Evolutionary conservation across 53 echinoderm and acorn worm species (phyloP).

Genomic region (Actinopyga echinites): DNA sequence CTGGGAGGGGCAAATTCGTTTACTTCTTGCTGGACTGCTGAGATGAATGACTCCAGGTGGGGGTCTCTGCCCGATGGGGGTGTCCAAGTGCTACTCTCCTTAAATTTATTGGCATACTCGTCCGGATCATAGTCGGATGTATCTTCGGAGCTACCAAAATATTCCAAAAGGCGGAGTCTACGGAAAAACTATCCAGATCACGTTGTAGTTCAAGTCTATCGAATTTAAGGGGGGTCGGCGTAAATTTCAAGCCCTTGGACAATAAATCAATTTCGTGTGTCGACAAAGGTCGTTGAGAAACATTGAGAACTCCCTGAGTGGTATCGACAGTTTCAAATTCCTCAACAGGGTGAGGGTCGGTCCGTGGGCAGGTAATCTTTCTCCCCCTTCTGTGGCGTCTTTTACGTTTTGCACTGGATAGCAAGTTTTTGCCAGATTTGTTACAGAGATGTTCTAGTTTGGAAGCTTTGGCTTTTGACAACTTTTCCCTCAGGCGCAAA

Average conservation of each 20-base stretch:
- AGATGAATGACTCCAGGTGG: no score
- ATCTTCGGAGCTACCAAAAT: neutral
- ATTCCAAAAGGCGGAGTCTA: conserved; percentile 1
- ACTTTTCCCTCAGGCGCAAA: no score
- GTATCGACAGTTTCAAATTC: neutral
- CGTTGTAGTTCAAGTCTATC: conserved; percentile 11
- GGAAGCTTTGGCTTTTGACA: no score
- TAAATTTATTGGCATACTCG: no score
- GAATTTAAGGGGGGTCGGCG: neutral
- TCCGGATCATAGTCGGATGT: neutral
- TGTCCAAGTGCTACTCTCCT: neutral
- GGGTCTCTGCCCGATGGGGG: neutral
- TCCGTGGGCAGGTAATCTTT: neutral
- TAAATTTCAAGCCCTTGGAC: neutral
- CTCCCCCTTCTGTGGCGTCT: neutral
- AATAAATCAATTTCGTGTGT: neutral
- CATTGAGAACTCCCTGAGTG: neutral
- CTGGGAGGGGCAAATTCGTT: neutral
- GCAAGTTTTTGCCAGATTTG: neutral
- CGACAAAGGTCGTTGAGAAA: neutral
- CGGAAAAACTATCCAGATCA: neutral
- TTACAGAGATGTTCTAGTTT: neutral
- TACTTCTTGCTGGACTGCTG: no score
- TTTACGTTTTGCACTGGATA: neutral
- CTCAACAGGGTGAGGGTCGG: neutral